phyloP scores from a whole-genome alignment of 2,888 invertebrate species.

The Microplitis deprimator region DNA sequence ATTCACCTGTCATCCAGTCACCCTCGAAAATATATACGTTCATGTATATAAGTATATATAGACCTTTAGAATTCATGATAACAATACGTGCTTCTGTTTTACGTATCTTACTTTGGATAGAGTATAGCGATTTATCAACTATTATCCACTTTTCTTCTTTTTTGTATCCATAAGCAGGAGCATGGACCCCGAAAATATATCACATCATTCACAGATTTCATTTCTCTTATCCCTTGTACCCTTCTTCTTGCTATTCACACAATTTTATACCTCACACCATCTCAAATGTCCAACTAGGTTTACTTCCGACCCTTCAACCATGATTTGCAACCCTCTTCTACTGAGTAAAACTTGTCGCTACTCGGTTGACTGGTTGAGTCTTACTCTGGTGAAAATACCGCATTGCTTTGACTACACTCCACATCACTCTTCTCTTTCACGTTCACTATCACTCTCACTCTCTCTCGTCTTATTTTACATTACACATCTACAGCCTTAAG shows the following conservation, averaged over 20 bases:
- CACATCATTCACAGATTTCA: constrained; percentile 49
- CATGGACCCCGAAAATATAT: constrained; percentile 39
- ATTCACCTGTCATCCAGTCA: background rate
- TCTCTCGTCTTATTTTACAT: background rate
- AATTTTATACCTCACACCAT: constrained; percentile 9
- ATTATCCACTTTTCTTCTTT: constrained; percentile 36
- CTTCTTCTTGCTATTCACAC: background rate
- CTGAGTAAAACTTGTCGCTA: constrained; percentile 27
- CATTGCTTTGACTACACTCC: constrained; percentile 12
- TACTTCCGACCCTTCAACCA: constrained; percentile 34
- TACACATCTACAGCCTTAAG: background rate
- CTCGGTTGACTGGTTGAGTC: constrained; percentile 14
- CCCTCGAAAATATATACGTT: background rate
- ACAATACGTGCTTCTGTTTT: constrained; percentile 38
- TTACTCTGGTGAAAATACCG: constrained; percentile 25
- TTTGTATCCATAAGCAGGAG: constrained; percentile 20
- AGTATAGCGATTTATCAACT: constrained; percentile 48
- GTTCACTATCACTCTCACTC: background rate
- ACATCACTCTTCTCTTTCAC: background rate
- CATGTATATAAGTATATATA: background rate
- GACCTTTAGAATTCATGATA: constrained; percentile 6
- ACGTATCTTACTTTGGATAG: constrained; percentile 44
- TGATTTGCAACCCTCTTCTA: constrained; percentile 23
- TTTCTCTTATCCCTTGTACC: constrained; percentile 8
- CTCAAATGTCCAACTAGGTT: constrained; percentile 32